These are phyloP conservation scores for Dromas ardeola DNA, from an alignment of 2,113 vertebrate species.

Conservation along the genomic window DNA sequence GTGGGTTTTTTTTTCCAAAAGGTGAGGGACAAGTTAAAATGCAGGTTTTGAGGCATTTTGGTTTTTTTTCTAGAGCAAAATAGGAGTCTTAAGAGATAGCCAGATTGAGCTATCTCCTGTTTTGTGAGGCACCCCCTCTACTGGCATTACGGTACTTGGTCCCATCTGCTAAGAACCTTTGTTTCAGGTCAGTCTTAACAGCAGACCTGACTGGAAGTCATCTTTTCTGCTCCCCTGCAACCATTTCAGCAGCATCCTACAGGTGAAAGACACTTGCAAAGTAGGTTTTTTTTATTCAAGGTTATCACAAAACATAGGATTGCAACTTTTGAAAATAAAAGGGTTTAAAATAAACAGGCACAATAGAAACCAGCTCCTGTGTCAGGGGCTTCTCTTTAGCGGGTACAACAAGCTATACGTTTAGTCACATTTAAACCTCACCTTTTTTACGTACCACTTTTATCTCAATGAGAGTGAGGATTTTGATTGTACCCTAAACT, in stretches of 20 bases:
- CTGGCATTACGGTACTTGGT: background rate
- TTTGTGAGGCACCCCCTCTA: background rate
- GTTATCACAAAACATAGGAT: background rate
- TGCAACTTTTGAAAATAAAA: background rate
- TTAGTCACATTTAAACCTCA: background rate
- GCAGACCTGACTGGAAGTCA: background rate
- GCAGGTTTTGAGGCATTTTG: background rate
- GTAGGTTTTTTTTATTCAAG: background rate
- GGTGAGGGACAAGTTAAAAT: background rate
- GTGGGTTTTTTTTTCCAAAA: background rate
- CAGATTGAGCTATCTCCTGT: background rate
- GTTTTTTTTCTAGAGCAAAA: background rate
- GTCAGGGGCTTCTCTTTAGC: background rate
- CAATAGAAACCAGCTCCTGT: background rate
- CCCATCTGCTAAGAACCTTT: background rate
- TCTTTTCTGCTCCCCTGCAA: background rate
- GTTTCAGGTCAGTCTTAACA: background rate
- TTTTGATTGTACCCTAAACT: background rate
- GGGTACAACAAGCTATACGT: background rate
- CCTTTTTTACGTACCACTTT: background rate
- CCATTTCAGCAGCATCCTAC: background rate
- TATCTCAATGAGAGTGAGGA: background rate
- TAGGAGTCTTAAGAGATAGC: background rate
- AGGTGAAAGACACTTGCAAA: background rate
- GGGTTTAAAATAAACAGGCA: background rate